Evolutionary conservation across 2,888 invertebrate species (phyloP), one percentile per base, ranked within the genome.

Genomic region (Abscondita cerata): DNA sequence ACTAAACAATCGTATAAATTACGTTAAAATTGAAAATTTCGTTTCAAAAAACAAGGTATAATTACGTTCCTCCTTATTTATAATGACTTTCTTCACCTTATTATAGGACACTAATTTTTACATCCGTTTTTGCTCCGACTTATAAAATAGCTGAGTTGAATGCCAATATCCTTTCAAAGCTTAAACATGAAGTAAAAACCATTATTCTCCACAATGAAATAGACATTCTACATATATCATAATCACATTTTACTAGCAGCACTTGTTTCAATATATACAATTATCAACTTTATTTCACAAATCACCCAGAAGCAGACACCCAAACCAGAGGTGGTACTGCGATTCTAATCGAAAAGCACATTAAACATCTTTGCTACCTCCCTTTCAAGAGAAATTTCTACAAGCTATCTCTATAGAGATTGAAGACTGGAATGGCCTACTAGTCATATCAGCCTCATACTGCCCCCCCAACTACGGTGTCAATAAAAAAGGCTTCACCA

Each of bases 121-220:
- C n/a, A n/a, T n/a, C n/a, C n/a, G n/a, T n/a, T n/a, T n/a, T n/a
- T n/a, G n/a, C n/a, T n/a, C n/a, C n/a, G n/a, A n/a, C n/a, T n/a
- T n/a, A n/a, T n/a, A n/a, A n/a, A n/a, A 58, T 58, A 41, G 52
- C 52, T n/a, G 41, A 52, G 36, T 58, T 41, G 52, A 58, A 58
- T 44, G 44, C 58, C 15, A 58, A 58, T 16, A 52, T 51, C 19
- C 44, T 57, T 13, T 12, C 51, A 44, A 51, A 58, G 15, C 51
- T 52, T 52, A 51, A 46, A 52, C 52, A 58, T 47, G 44, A 58
- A 33, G 25, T 57, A 19, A 52, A 58, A 52, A 46, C 25, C 40
- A 52, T 58, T 52, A 34, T 52, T 31, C 41, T 44, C 11, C 48
- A 48, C 40, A 48, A 57, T 9, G 34, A 40, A 38, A 36, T 57